Evolutionary conservation across 2,888 invertebrate species (phyloP).

Genomic region (Cataglyphis livida): DNA sequence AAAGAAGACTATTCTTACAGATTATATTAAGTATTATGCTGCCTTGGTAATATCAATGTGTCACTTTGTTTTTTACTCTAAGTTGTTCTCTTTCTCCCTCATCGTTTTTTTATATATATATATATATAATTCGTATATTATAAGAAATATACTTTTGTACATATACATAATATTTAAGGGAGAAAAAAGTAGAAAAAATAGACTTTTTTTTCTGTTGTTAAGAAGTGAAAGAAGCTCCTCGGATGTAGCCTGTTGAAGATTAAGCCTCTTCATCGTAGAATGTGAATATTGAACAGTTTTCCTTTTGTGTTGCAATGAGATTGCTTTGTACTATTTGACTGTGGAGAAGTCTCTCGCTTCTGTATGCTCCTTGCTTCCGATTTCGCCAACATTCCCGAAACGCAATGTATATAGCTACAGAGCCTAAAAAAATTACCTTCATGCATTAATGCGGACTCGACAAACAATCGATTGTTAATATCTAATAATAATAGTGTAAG

Average conservation of each 20-base stretch:
- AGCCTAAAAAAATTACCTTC: constrained; percentile 17
- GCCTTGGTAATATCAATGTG: constrained; percentile 63
- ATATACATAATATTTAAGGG: constrained; percentile 66
- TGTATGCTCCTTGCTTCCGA: constrained; percentile 51
- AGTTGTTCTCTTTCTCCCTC: constrained; percentile 37
- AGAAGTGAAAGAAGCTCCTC: constrained; percentile 43
- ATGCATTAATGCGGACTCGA: constrained; percentile 45
- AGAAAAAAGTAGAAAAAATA: constrained; percentile 11
- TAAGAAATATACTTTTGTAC: constrained; percentile 67
- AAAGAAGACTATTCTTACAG: constrained; percentile 56
- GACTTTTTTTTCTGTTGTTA: constrained; percentile 31
- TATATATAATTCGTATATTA: constrained; percentile 19
- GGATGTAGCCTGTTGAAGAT: constrained; percentile 27
- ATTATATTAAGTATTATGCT: constrained; percentile 70
- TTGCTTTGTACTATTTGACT: constrained; percentile 65
- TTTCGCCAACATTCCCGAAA: constrained; percentile 70
- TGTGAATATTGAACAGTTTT: constrained; percentile 73
- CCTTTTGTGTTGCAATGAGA: constrained; percentile 40
- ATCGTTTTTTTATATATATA: constrained; percentile 36
- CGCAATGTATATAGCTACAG: constrained; percentile 64
- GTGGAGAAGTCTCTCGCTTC: constrained; percentile 47
- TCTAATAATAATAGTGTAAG: constrained; percentile 62
- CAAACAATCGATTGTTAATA: constrained; percentile 68
- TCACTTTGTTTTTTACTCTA: constrained; percentile 52
- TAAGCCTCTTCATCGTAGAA: constrained; percentile 59